Conservation (phyloP, 1,140 invertebrate species). For the Drosophila lini region DNA sequence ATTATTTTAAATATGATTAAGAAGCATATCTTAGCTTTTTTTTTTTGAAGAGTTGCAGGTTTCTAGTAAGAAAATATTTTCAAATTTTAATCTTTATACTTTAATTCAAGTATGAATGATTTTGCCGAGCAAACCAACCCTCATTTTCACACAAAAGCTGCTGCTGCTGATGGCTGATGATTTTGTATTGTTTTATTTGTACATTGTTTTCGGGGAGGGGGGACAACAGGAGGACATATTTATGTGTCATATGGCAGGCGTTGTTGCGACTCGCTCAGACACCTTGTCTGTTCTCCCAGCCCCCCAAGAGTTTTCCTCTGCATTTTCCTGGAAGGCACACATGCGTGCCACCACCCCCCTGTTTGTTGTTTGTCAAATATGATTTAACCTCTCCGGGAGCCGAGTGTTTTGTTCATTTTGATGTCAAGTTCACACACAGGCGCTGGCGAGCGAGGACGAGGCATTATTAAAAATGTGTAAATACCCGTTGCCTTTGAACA, state of each 20-base stretch:
- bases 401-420: constrained; percentile 58
- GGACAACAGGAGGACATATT: constrained; percentile 21
- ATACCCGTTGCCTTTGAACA: constrained; percentile 53
- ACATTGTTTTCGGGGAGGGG: constrained; percentile 48
- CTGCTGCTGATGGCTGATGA: constrained; percentile 39
- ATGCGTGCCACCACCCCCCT: constrained; percentile 37
- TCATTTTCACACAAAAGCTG: neutral
- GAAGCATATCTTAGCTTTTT: neutral
- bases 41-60: no score
- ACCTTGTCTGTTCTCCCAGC: constrained; percentile 39
- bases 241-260: constrained; percentile 57
- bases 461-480: constrained; percentile 71
- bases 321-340: constrained; percentile 56
- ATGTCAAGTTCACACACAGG: constrained; percentile 62
- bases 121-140: neutral
- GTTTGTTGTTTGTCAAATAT: constrained; percentile 71
- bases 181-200: constrained; percentile 63
- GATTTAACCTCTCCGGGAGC: constrained; percentile 47
- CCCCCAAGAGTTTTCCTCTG: constrained; percentile 11
- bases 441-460: constrained; percentile 53
- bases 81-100: neutral
- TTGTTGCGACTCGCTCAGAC: constrained; percentile 46
- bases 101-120: constrained; percentile 24
- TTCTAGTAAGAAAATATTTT: neutral
- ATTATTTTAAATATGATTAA: neutral